phyloP scores from a whole-genome alignment of 1,140 invertebrate species.

The Halictus rubicundus region DNA sequence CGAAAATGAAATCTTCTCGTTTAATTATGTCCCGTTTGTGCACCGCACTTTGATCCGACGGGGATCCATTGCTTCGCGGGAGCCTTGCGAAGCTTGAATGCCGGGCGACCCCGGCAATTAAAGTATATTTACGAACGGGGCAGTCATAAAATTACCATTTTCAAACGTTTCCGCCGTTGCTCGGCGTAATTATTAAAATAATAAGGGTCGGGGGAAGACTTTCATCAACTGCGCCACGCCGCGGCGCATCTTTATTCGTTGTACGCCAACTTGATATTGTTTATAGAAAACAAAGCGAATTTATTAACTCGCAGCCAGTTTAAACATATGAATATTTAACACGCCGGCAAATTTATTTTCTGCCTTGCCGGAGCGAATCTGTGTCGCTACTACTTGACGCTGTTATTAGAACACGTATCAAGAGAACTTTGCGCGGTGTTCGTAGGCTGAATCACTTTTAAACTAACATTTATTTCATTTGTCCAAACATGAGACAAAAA shows the following conservation, averaged over 20 bases:
- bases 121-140: background rate
- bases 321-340: no score
- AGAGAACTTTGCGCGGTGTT: no score
- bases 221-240: background rate
- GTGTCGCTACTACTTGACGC: no score
- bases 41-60: background rate
- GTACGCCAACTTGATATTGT: background rate
- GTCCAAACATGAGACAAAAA: no score
- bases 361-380: no score
- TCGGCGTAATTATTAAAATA: background rate
- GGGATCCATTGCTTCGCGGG: background rate
- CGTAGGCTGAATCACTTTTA: no score
- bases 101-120: background rate
- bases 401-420: no score
- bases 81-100: no score
- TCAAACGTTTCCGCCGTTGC: background rate
- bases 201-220: background rate
- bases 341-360: no score
- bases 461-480: no score
- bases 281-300: no score
- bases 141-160: background rate
- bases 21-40: background rate
- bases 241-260: background rate
- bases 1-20: conserved; percentile 6
- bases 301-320: no score